Base-by-base conservation (phyloP, 2,888 invertebrate genomes). In the Vandiemenella viatica region DNA sequence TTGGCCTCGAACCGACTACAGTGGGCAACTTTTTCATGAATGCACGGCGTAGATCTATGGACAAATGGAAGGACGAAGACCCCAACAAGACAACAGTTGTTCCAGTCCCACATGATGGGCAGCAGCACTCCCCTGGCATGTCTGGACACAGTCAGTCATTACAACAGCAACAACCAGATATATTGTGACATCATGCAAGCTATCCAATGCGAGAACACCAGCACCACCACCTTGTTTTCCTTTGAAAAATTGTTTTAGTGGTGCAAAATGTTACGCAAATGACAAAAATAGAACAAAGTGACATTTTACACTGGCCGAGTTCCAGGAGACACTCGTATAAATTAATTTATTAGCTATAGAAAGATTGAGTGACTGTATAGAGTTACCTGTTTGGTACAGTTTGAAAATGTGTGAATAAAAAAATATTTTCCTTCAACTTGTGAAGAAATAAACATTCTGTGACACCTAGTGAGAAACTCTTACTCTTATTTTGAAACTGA, bases 11-110 rank as follows among this genome's bases (percentile, higher is more conserved):
- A 66, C 93, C 96, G 47, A 93, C 93, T 48, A 97, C 97, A 10
- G 96, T 97, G 51, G 96, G 97, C 45, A 98, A 98, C 69, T 98
- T 98, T 77, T 98, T 99, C 74, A 98, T 99, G 98, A 98, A 98
- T 69, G 98, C 98, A n/a, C 77, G 97, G 52, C 78, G 98, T 59
- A 79, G 98, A 57, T 89, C 89, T 3, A 89, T 89, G 88, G 97
- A 97, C 70, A 97, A 96, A 64, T 97, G 96, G 95, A 87, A 90
- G 67, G 95, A 95, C 63, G 92, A 93, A 61, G 90, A 84, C 58
- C 83, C 81, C 46, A 79, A 80, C 57, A 65, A 71, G 54, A 53
- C 47, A 21, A 47, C 50, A 38, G 51, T 48, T 20, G 48, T 46
- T 17, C n/a, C n/a, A n/a, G 48, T 45, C 17, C 21, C 46, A 8